Percentiles rank a stretch among this genome's conserved stretches.
phyloP scores from a whole-genome alignment of 2,113 vertebrate genomes.

The Hyperopisus bebe region DNA sequence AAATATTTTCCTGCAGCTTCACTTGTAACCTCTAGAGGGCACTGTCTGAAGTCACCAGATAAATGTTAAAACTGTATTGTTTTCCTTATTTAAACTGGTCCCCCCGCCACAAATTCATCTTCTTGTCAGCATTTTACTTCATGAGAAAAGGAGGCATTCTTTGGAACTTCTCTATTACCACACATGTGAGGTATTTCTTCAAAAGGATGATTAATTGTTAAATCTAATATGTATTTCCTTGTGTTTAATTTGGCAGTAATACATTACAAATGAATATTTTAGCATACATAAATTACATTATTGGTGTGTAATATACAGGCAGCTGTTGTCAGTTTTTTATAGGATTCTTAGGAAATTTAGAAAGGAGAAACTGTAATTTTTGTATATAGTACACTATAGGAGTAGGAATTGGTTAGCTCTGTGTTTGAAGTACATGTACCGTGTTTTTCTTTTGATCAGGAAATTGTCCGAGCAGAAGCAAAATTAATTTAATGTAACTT shows the following conservation, averaged over 20 bases:
- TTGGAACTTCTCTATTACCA: neutral
- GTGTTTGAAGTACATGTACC: neutral
- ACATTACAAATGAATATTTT: neutral
- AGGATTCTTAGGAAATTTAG: neutral
- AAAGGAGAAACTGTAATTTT: neutral
- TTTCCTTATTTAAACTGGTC: neutral
- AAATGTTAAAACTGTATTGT: neutral
- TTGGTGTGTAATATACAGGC: neutral
- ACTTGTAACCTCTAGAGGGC: neutral
- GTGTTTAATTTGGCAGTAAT: neutral
- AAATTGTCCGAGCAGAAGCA: neutral
- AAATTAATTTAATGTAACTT: neutral
- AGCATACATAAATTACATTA: neutral
- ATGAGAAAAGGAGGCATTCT: neutral
- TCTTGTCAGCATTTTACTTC: neutral
- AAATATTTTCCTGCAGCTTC: neutral
- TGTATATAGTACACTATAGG: neutral
- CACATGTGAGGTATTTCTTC: neutral
- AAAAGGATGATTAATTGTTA: neutral
- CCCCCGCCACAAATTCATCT: neutral
- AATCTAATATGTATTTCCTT: neutral
- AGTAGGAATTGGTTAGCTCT: neutral
- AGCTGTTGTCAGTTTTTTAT: neutral
- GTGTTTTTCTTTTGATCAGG: neutral
- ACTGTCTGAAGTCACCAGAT: neutral